phyloP scores from a whole-genome alignment of 1,140 invertebrate species.

The Pogonognathellus flavescens region DNA sequence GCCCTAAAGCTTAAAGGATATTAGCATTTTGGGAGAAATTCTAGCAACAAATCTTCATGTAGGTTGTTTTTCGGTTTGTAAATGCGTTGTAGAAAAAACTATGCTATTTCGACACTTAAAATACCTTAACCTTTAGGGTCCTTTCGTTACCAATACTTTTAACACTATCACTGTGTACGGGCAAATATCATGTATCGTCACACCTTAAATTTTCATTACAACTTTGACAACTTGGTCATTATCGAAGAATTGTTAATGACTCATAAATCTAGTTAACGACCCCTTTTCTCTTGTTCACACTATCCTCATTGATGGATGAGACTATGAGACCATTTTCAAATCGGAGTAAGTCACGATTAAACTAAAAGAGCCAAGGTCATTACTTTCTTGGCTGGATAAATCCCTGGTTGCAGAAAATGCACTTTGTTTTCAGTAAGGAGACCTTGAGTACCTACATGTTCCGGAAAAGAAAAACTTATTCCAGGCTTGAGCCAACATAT shows the following conservation, averaged over 20 bases:
- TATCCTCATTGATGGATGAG: constrained; percentile 13
- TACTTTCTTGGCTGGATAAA: background rate
- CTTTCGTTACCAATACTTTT: background rate
- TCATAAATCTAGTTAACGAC: constrained; percentile 37
- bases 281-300: constrained; percentile 25
- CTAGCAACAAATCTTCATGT: background rate
- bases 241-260: constrained; percentile 16
- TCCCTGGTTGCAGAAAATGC: no score
- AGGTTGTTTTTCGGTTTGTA: background rate
- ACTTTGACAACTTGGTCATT: constrained; percentile 41
- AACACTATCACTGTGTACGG: background rate
- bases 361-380: background rate
- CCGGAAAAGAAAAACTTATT: no score
- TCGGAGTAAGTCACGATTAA: background rate
- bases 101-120: no score
- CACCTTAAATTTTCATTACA: constrained; percentile 39
- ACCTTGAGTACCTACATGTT: no score
- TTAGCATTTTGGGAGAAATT: background rate
- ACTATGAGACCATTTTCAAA: background rate
- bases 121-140: background rate
- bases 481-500: no score
- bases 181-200: background rate
- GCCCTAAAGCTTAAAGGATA: background rate
- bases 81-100: background rate
- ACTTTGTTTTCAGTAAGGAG: no score